A percentile compares a stretch with the other conserved stretches of the same genome.
These are phyloP conservation scores for Oryzias melastigma DNA, from an alignment of 2,113 vertebrate genomes.

Conservation along the genomic window DNA sequence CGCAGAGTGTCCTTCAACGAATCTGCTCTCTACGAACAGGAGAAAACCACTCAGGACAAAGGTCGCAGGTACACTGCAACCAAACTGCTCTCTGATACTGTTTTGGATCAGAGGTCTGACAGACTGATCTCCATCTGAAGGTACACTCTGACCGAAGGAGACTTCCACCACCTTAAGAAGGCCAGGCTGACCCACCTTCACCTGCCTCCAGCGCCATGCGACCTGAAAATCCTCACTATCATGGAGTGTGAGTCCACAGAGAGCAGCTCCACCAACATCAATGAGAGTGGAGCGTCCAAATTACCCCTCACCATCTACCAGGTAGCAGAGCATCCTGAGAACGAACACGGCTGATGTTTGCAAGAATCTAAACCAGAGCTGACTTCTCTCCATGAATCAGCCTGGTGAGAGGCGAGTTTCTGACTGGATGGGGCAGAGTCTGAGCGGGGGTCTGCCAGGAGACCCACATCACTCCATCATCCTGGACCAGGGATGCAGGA, in stretches of 20 bases:
- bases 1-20: constrained; percentile 97
- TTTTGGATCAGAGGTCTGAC: not conserved
- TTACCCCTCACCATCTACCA: constrained; percentile 88
- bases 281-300: constrained; percentile 70
- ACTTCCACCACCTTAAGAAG: constrained; percentile 97
- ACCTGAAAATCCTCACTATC: constrained; percentile 93
- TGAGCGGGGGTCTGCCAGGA: constrained; percentile 88
- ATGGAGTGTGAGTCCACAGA: constrained; percentile 90
- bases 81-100: not conserved
- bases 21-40: constrained; percentile 87
- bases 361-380: too few species aligned
- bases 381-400: constrained; percentile 25
- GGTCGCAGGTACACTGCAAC: constrained; percentile 82
- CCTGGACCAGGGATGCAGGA: constrained; percentile 73
- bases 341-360: too few species aligned
- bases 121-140: constrained; percentile 56
- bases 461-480: constrained; percentile 87
- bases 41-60: constrained; percentile 87
- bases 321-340: constrained; percentile 63
- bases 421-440: constrained; percentile 79
- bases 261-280: constrained; percentile 78
- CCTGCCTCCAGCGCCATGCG: constrained; percentile 75
- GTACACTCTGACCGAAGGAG: constrained; percentile 95
- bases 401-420: constrained; percentile 60
- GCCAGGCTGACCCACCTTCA: constrained; percentile 91